Evolutionary conservation across 2,888 invertebrate genomes (phyloP), one percentile per base, ranked within the genome.

Genomic region (Steinernema hermaphroditum): DNA sequence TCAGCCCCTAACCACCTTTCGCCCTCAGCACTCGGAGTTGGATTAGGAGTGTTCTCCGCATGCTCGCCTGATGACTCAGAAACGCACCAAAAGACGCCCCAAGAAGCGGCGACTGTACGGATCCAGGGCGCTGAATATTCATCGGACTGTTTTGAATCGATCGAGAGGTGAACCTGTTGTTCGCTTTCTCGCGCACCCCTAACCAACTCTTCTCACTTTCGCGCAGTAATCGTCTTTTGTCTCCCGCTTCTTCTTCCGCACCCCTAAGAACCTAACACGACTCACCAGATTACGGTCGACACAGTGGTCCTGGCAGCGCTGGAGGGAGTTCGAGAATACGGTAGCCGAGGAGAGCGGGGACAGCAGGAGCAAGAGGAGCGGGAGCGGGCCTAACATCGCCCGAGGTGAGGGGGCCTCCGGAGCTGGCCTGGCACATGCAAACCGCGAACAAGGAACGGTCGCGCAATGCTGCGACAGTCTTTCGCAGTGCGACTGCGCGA

Each of bases 211-310:
- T 50, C 50, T 22, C 50, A 19, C 50, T 50, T 24, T 24, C 50
- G 46, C 46, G 19, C 19, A 50, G 24, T 62, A 32, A 8, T 12
- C 62, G 62, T 62, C 27, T 62, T 32, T 62, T 62, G 62, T 62
- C 62, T 62, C 32, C 46, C 46, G 6, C 46, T 29, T 14, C 54
- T 14, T n/a, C 34, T 32, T 32, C 62, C 62, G 50, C n/a, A 50
- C 6, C 46, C 46, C 6, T 16, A 22, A 32, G 29, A 62, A 34
- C 24, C 62, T 62, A 62, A 62, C 62, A 62, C 62, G n/a, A 70
- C 73, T 62, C 70, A 83, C 83, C 75, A 83, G 76, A 76, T 83
- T 83, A 44, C 78, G 69, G 46, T 83, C 82, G n/a, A 80, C 74
- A 68, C 83, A 83, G 57, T 82, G 82, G 50, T 77, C 78, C 71